Evolutionary conservation across 2,797 vertebrate species (phyloP), one percentile per base, ranked within the genome.

Genomic region (Triplophysa yarkandensis): DNA sequence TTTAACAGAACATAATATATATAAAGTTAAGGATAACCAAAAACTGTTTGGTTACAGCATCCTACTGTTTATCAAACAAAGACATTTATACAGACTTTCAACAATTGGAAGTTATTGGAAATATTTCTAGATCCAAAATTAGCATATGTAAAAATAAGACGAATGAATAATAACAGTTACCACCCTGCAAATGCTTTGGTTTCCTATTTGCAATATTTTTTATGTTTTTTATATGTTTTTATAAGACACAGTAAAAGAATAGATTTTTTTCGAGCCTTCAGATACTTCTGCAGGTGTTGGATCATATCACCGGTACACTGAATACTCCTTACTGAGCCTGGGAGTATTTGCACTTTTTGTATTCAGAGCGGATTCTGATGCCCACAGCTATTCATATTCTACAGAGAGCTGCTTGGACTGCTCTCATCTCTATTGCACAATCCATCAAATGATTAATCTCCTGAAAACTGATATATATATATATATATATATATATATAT

Each of bases 301-400:
- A 68, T 50, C 39, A 41, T 54, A 54, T 23, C 50, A 64, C 62
- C 66, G 68, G 80, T 23, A 28, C 54, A 50, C 28, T 77, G 78
- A 74, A 80, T 79, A 75, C 61, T 30, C 79, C 76, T 76, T 79
- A 84, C 74, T 83, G 78, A 85, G 68, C 80, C 62, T 78, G 79
- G 71, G 73, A 70, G 73, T 80, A 74, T 10, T 50, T 78, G 73
- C 78, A 81, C 82, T 83, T 70, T 44, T 76, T 61, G 61, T 74
- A 76, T 46, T 81, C 73, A 57, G 60, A 75, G 61, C 46, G 54
- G 28, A 44, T 25, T 54, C 48, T 52, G 50, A 76, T 81, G 73
- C 28, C 68, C 61, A 34, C 43, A 65, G 84, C 85, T 89, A 83
- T 90, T 90, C 87, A 86, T 89, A 87, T 89, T 89, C 86, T 83